phyloP scores from a whole-genome alignment of 2,888 invertebrate species.

The Ariolimax columbianus region DNA sequence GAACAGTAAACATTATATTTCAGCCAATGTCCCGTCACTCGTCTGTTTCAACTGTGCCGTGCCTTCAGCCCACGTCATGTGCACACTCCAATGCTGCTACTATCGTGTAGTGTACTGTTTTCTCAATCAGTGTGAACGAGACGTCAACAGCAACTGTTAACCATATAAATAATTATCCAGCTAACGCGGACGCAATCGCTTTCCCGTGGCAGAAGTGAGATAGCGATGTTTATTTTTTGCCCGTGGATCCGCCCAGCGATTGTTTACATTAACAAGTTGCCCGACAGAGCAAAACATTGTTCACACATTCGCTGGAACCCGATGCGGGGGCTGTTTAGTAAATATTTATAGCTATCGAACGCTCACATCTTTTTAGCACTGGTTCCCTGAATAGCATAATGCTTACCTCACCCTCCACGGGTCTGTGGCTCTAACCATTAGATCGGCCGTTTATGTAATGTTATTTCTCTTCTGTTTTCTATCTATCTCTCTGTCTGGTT shows the following conservation, averaged over 20 bases:
- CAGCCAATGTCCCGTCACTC: too few relatives aligned
- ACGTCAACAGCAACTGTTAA: background rate
- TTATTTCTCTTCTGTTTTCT: too few relatives aligned
- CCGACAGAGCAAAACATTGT: background rate
- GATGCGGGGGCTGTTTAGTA: background rate
- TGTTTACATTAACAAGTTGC: background rate
- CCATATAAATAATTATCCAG: background rate
- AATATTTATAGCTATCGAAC: background rate
- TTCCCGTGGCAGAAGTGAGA: background rate
- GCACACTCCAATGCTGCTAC: too few relatives aligned
- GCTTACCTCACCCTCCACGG: too few relatives aligned
- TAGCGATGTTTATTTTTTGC: background rate
- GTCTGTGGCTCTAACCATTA: too few relatives aligned
- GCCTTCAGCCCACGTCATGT: too few relatives aligned
- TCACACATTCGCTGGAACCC: background rate
- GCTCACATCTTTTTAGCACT: background rate
- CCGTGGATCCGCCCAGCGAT: background rate
- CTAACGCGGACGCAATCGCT: background rate
- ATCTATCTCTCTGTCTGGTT: too few relatives aligned
- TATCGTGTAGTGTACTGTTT: too few relatives aligned
- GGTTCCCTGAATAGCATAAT: too few relatives aligned
- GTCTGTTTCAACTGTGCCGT: too few relatives aligned
- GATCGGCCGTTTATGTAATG: too few relatives aligned
- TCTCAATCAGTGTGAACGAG: background rate
- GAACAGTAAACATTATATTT: too few relatives aligned